Base-by-base conservation (phyloP, 2,113 vertebrate species). In the Python bivittatus region DNA sequence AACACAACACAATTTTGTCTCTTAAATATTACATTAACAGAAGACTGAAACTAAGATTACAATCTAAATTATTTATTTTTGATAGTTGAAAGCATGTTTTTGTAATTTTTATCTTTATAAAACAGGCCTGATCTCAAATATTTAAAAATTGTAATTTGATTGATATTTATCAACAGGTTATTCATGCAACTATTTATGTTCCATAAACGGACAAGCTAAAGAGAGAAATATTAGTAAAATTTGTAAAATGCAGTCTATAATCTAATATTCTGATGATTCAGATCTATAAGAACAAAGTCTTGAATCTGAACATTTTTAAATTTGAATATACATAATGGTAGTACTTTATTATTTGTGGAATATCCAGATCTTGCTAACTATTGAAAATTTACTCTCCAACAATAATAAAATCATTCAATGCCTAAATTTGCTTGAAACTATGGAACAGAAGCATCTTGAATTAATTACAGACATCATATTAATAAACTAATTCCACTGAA, bases 1-100 rank as follows among this genome's bases (percentile, higher is more conserved):
- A 98, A 98, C 98, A 98, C 97, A 98, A 97, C 95, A 98, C 97
- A 98, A 97, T 97, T 97, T 96, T 96, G 97, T 97, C 94, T 97
- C 96, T 98, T 96, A 98, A 97, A 98, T 97, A 98, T 96, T 97
- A 96, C 97, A 91, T 97, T 98, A 98, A 97, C 92, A 97, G 98
- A 97, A 97, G 96, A 97, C 95, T 97, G 96, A 95, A 95, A 97
- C 97, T 97, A 96, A 97, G 94, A 96, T 94, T 95, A 95, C 94
- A 97, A 96, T 94, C 95, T 97, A 92, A 94, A 95, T 22, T 97
- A 97, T 83, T 96, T 95, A 92, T 90, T 97, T 89, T 95, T 95
- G 91, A 90, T 97, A 97, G 94, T 96, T 93, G 93, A 96, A 1
- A 94, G 86, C 90, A 95, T 96, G 83, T 93, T 57, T 0, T 93